Base-by-base conservation (phyloP, 2,113 vertebrate genomes). In the Paraplagusia blochii region DNA sequence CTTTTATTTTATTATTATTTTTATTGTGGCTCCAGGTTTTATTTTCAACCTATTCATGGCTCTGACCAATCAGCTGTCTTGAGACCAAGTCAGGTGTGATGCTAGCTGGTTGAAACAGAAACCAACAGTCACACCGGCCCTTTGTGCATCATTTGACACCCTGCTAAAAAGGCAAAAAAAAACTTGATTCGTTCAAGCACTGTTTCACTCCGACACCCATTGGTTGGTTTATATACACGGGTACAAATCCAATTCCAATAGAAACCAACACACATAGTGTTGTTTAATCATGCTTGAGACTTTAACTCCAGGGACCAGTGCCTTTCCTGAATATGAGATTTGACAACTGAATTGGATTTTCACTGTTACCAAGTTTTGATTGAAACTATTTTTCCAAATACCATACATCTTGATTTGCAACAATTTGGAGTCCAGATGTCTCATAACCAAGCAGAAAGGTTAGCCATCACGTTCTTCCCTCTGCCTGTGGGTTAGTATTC, bases 361-460 rank as follows among this genome's bases (percentile, higher is more conserved):
- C 19, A 69, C 9, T 5, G 16, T 10, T 11, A 2, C 11, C 36
- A 42, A 17, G 13, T 35, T 71, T 73, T 47, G 4, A 17, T 56
- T 34, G 55, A 48, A 40, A 38, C 42, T 49, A 38, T 42, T 63
- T 61, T 62, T 46, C 1, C 2, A 47, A 62, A 68, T 56, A 52
- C 47, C 60, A 77, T 76, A 40, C 16, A 65, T 82, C 69, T 76
- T 67, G 46, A 65, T 78, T 78, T 39, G 39, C 36, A 11, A 38
- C 42, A 46, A 38, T 74, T 65, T 58, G 47, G 34, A 45, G 36
- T 35, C 16, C 55, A 39, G 46, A 1, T 44, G 8, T 47, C 18
- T 60, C 9, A 55, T 56, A 55, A 66, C 47, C 40, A 58, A 36
- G 69, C 40, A 61, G 60, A 75, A 69, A 48, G 51, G 69, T 67